Conservation (phyloP, 2,888 invertebrate genomes). For the Dione vanillae region DNA sequence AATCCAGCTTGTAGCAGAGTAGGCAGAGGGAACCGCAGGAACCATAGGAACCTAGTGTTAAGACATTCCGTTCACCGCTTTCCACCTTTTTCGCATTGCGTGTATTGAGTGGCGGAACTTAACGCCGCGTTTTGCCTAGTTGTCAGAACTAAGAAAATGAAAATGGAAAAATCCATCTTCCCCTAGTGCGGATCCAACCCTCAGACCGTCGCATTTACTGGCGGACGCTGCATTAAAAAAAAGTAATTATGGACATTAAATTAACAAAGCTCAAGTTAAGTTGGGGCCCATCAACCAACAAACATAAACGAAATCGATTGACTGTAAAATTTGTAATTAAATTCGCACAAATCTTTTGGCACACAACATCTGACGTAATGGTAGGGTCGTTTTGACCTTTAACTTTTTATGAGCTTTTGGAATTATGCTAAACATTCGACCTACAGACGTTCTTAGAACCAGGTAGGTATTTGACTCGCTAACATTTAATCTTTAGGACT, state of each 20-base stretch:
- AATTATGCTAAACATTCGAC: constrained; percentile 56
- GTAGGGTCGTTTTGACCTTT: constrained; percentile 54
- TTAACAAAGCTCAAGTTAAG: constrained; percentile 8
- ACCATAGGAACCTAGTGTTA: no score
- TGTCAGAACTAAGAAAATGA: no score
- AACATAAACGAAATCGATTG: constrained; percentile 16
- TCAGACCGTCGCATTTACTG: no score
- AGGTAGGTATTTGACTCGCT: constrained; percentile 47
- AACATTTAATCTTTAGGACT: constrained; percentile 39
- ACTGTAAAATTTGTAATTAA: constrained; percentile 30
- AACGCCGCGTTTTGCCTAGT: no score
- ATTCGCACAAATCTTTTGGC: constrained; percentile 28
- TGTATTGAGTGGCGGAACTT: no score
- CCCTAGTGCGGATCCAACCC: no score
- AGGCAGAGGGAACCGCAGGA: no score
- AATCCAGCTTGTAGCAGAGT: no score
- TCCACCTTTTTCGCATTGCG: no score
- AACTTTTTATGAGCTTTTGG: constrained; percentile 53
- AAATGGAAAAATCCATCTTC: no score
- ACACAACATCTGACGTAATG: constrained; percentile 45
- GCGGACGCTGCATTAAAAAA: neutral
- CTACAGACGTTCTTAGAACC: constrained; percentile 59
- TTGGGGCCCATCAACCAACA: constrained; percentile 13
- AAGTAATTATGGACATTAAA: neutral
- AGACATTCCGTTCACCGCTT: no score